Evolutionary conservation across 2,888 invertebrate species (phyloP), one percentile per base, ranked within the genome.

Genomic region (Tipula unca): DNA sequence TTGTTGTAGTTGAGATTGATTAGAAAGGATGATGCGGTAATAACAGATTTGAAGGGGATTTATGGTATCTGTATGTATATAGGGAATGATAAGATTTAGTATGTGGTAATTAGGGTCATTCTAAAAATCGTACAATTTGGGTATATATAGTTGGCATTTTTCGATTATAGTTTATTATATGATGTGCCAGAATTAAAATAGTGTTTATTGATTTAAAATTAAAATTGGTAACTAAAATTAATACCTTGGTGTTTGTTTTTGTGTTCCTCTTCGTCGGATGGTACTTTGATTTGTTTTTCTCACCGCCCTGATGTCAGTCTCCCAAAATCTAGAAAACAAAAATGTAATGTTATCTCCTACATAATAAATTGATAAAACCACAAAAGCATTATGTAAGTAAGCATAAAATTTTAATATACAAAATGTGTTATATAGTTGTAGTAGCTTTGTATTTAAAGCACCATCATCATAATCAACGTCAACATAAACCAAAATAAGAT

Each of bases 231-330:
- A n/a, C n/a, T n/a, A n/a, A n/a, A n/a, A n/a, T n/a, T n/a, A n/a
- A n/a, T 25, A 69, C 69, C 69, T 20, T 54, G 48, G 17, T 0
- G 4, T 17, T 54, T 20, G n/a, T 6, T 54, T 54, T 25, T 8
- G 25, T 6, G 25, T 25, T 3, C 69, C 69, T 10, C 25, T 69
- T 6, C 89, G 88, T 8, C 91, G 89, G 86, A 91, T 89, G 90
- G 92, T 92, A 2, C 93, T 93, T 85, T 92, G 92, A 89, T 95
- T 95, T 25, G 92, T 92, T 88, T 95, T 94, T 32, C 96, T 91
- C 0, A 94, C 95, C n/a, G 95, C 92, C 86, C 93, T 94, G 85
- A 96, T 93, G 89, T 96, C 96, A 87, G 94, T 94, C 89, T 95
- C 95, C 96, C 96, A 96, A 90, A 95, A 95, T 48, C 91, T 91